Percentiles rank a stretch among this genome's conserved stretches.
Evolutionary conservation across 1,140 invertebrate species (phyloP).

Genomic region (Drosophila mayri): DNA sequence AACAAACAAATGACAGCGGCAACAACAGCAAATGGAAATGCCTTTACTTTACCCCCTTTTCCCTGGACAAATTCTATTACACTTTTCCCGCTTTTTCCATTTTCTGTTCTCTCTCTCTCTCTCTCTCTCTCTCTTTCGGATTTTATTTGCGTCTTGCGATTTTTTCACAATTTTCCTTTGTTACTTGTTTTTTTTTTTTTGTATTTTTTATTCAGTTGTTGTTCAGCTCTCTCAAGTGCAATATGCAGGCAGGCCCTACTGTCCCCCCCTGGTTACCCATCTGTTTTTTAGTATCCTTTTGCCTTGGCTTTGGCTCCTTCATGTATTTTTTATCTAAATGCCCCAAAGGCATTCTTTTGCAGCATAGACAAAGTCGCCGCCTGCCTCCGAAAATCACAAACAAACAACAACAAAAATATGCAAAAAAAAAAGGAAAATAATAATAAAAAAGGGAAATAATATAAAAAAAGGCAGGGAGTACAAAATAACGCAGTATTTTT

Average conservation of each 20-base stretch:
- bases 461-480: neutral
- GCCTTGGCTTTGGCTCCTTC: conserved; percentile 56
- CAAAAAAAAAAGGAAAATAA: conserved; percentile 36
- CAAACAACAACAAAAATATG: conserved; percentile 10
- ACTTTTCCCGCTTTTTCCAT: conserved; percentile 27
- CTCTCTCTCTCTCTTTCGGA: conserved; percentile 24
- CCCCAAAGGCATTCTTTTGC: conserved; percentile 75
- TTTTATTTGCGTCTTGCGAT: conserved; percentile 75
- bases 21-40: conserved; percentile 25
- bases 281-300: conserved; percentile 44
- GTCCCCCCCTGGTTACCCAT: neutral
- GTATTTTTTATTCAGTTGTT: conserved; percentile 19
- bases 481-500: conserved; percentile 63
- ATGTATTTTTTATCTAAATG: conserved; percentile 80
- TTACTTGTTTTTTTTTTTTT: conserved; percentile 12
- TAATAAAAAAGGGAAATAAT: conserved; percentile 27
- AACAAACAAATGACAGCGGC: conserved; percentile 22
- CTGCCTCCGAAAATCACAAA: conserved; percentile 33
- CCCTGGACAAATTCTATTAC: conserved; percentile 67
- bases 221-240: conserved; percentile 64
- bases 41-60: conserved; percentile 27
- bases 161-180: conserved; percentile 54
- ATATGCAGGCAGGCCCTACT: conserved; percentile 24
- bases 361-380: conserved; percentile 57
- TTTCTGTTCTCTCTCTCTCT: too few relatives aligned